phyloP scores from a whole-genome alignment of 2,888 invertebrate genomes.

The Ophioninae sp. region DNA sequence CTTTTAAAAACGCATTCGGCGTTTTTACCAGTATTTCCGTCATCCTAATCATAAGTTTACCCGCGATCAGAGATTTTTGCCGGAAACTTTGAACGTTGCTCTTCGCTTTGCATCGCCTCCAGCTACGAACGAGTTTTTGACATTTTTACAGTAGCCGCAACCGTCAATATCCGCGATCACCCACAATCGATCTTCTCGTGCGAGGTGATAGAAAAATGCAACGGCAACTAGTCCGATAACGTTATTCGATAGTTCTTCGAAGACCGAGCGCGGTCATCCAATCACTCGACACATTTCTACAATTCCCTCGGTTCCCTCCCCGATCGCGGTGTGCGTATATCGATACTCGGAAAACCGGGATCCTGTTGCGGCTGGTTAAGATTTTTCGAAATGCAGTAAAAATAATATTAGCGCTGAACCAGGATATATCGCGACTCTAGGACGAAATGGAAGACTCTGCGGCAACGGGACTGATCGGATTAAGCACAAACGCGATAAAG shows the following conservation, averaged over 20 bases:
- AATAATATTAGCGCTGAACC: constrained; percentile 35
- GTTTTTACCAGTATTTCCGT: too few species aligned
- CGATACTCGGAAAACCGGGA: constrained; percentile 36
- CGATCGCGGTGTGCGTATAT: not conserved
- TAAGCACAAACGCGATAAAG: constrained; percentile 45
- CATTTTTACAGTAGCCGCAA: too few species aligned
- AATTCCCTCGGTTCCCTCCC: too few species aligned
- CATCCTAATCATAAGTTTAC: too few species aligned
- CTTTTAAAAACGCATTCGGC: too few species aligned
- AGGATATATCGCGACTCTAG: constrained; percentile 47
- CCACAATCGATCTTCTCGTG: not conserved
- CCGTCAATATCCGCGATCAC: not conserved
- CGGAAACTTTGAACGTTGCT: too few species aligned
- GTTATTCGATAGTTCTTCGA: not conserved
- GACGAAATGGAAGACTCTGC: constrained; percentile 49
- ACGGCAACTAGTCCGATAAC: not conserved
- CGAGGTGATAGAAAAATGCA: not conserved
- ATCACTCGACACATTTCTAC: not conserved
- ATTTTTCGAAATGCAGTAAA: constrained; percentile 7
- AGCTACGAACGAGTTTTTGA: too few species aligned
- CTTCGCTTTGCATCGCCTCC: too few species aligned
- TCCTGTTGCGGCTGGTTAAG: constrained; percentile 28
- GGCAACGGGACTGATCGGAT: constrained; percentile 39
- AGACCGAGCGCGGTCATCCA: not conserved
- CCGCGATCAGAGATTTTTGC: too few species aligned